Evolutionary conservation across 1,140 invertebrate genomes (phyloP).

Genomic region (Drosophila prosaltans): DNA sequence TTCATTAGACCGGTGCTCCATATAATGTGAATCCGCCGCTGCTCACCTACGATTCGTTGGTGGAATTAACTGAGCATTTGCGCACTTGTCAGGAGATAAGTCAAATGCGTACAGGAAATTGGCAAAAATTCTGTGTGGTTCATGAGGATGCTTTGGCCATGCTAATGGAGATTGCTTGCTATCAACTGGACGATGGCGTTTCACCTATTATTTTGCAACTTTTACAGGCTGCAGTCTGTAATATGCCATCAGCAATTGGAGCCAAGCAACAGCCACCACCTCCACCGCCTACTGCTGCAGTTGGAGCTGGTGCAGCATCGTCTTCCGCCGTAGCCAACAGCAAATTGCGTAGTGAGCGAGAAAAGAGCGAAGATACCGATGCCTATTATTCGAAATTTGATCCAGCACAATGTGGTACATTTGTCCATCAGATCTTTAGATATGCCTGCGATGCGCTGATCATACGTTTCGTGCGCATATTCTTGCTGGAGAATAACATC

Average conservation of each 20-base stretch:
- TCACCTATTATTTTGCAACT: conserved; percentile 95
- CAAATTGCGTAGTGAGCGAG: conserved; percentile 85
- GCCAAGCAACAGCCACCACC: conserved; percentile 56
- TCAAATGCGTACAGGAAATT: conserved; percentile 94
- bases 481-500: conserved; percentile 96
- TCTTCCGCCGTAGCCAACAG: conserved; percentile 26
- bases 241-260: conserved; percentile 62
- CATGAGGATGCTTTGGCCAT: conserved; percentile 91
- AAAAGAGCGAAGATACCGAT: conserved; percentile 88
- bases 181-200: conserved; percentile 95
- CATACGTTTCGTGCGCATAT: conserved; percentile 93
- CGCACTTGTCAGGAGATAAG: conserved; percentile 97
- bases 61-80: conserved; percentile 96
- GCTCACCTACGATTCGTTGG: conserved; percentile 94
- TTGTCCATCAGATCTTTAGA: conserved; percentile 89
- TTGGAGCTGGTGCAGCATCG: background rate
- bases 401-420: conserved; percentile 87
- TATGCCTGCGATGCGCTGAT: conserved; percentile 88
- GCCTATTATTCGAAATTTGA: conserved; percentile 87
- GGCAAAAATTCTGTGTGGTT: conserved; percentile 95
- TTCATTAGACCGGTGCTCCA: conserved; percentile 61
- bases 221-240: conserved; percentile 93
- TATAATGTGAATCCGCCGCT: conserved; percentile 84
- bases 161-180: conserved; percentile 90
- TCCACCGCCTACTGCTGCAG: conserved; percentile 7